Base-by-base conservation (phyloP, 2,113 vertebrate genomes). In the Pomatostomus ruficeps region DNA sequence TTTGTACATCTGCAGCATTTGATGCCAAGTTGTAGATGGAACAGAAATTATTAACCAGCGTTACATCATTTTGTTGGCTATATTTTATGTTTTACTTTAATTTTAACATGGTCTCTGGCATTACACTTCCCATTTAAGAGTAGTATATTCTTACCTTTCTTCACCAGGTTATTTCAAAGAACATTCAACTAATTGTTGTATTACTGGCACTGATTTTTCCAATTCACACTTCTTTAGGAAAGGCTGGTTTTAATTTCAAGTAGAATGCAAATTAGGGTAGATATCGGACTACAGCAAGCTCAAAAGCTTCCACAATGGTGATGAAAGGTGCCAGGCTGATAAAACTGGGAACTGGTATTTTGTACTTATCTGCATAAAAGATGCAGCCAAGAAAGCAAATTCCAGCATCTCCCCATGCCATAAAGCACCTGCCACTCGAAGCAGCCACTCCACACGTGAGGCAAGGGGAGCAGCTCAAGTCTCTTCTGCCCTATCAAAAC, bases 361-460 rank as follows among this genome's bases (percentile, higher is more conserved):
- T 73, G 6, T 88, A 26, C 26, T 89, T 83, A 58, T 46, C 46
- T 77, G 29, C 46, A 65, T n/a, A 46, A 62, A 80, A 76, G 46
- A 35, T 55, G 72, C 16, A 82, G 75, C 70, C 33, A 31, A 66
- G 75, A 65, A 51, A 66, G 81, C 36, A 61, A 79, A 90, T 48
- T 42, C 28, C 45, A 59, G 1, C 31, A 12, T 22, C 18, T 61
- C 33, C 40, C 31, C 15, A 4, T n/a, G 26, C 61, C 61, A 59
- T 14, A 25, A 59, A 36, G 38, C 35, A 48, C 24, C 43, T 43
- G 58, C 13, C 46, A 12, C 42, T 28, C 79, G 31, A 55, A 88
- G 1, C 66, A 85, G 38, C 21, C 2, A 0, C 36, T 22, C 28
- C 38, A 42, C 35, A 16, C 28, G 15, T 0, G 1, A 54, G 36